These are phyloP conservation scores for Harpalus rufipes DNA, from an alignment of 2,888 invertebrate genomes.

Conservation along the genomic window DNA sequence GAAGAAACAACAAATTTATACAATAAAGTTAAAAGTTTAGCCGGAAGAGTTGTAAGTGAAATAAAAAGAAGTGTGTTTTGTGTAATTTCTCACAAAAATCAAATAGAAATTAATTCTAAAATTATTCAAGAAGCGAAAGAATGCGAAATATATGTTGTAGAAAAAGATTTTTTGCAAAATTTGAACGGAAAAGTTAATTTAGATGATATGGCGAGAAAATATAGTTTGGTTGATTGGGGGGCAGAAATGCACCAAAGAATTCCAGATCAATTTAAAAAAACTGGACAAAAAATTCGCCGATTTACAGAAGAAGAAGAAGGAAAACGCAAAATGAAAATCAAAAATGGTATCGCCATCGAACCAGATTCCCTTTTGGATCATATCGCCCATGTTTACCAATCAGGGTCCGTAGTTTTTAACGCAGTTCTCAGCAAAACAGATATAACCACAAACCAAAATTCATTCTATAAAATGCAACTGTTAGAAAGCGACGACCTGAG, in stretches of 20 bases:
- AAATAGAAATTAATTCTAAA: conserved; percentile 33
- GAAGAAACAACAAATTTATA: conserved; percentile 17
- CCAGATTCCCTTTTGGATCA: conserved; percentile 57
- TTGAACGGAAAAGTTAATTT: background rate
- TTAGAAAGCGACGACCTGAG: conserved; percentile 44
- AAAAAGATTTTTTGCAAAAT: conserved; percentile 40
- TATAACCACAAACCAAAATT: conserved; percentile 27
- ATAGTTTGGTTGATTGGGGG: conserved; percentile 51
- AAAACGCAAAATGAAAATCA: conserved; percentile 55
- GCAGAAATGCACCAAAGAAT: conserved; percentile 52
- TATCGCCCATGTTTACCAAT: conserved; percentile 61
- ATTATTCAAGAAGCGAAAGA: conserved; percentile 30
- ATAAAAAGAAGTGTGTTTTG: conserved; percentile 57
- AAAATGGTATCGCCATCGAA: conserved; percentile 60
- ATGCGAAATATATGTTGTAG: conserved; percentile 49
- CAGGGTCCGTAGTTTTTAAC: conserved; percentile 39
- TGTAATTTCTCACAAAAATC: conserved; percentile 39
- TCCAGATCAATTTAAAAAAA: conserved; percentile 43
- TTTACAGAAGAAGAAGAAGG: conserved; percentile 26
- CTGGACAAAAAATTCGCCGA: background rate
- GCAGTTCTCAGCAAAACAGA: conserved; percentile 55
- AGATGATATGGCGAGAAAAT: conserved; percentile 9
- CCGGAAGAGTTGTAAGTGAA: conserved; percentile 51
- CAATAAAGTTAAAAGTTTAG: conserved; percentile 36
- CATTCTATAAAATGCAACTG: conserved; percentile 61